Percentiles rank a stretch among this genome's conserved stretches.
These are phyloP conservation scores for Numida meleagris DNA, from an alignment of 2,113 vertebrate genomes.

Conservation along the genomic window DNA sequence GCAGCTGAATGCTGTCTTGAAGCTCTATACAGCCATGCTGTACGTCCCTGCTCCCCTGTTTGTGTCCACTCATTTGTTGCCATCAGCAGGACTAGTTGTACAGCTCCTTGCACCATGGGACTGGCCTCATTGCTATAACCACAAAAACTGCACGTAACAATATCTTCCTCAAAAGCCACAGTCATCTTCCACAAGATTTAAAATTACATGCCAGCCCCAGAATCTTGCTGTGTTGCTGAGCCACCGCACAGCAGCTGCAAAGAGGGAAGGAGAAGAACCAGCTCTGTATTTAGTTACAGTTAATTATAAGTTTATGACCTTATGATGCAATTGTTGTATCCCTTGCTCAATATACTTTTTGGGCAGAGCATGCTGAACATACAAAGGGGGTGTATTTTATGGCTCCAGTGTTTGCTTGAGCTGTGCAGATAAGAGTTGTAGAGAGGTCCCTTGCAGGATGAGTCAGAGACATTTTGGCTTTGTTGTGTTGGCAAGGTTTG, in stretches of 20 bases:
- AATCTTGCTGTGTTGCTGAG: not conserved
- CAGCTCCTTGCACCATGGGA: not conserved
- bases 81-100: not conserved
- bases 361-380: not conserved
- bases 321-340: slow-evolving; percentile 48
- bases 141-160: not conserved
- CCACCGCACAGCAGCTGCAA: not conserved
- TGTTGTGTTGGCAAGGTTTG: not conserved
- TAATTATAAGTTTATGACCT: slow-evolving; percentile 67
- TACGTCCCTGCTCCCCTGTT: not conserved
- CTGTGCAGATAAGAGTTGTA: not conserved
- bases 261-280: not conserved
- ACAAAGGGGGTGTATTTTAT: slow-evolving; percentile 11
- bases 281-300: slow-evolving; percentile 33
- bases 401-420: slow-evolving; percentile 28
- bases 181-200: not conserved
- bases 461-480: not conserved
- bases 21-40: not conserved
- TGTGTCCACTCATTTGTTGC: not conserved
- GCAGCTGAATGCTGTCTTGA: not conserved
- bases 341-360: slow-evolving; percentile 53
- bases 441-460: fast-evolving
- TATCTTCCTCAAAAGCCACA: not conserved
- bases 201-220: slow-evolving; percentile 9
- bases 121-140: not conserved